These are phyloP conservation scores for Catalaphyllia jardinei DNA, from an alignment of 64 coral and sea anemone genomes.

Conservation along the genomic window DNA sequence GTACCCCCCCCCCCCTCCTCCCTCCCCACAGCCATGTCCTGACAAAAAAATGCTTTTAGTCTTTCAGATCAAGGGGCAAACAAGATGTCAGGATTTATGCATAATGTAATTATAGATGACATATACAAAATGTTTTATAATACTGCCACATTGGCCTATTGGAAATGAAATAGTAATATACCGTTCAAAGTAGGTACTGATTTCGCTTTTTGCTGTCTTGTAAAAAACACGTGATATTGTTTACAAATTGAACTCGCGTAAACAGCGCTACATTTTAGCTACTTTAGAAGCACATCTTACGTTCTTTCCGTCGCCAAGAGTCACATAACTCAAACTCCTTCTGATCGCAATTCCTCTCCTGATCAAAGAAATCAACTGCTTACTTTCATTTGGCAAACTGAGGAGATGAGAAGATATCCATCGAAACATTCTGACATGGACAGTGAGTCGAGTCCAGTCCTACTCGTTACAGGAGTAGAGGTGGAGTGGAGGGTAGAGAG, in stretches of 20 bases:
- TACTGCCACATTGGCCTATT: too few relatives aligned
- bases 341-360: not conserved
- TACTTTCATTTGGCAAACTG: not conserved
- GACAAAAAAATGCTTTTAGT: too few relatives aligned
- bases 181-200: too few relatives aligned
- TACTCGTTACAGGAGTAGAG: not conserved
- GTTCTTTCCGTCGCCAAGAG: constrained; percentile 15
- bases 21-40: too few relatives aligned
- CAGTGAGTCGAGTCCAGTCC: not conserved
- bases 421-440: not conserved
- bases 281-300: not conserved
- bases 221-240: not conserved
- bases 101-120: too few relatives aligned
- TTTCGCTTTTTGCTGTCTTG: too few relatives aligned
- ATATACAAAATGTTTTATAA: too few relatives aligned
- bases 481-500: too few relatives aligned
- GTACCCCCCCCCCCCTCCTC: too few relatives aligned
- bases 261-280: not conserved
- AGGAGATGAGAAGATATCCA: not conserved
- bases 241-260: not conserved
- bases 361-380: not conserved
- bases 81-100: too few relatives aligned
- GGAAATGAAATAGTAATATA: too few relatives aligned
- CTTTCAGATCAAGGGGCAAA: too few relatives aligned
- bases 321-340: constrained; percentile 3